Evolutionary conservation across 1,140 invertebrate genomes (phyloP).

Genomic region (Theocolax elegans): DNA sequence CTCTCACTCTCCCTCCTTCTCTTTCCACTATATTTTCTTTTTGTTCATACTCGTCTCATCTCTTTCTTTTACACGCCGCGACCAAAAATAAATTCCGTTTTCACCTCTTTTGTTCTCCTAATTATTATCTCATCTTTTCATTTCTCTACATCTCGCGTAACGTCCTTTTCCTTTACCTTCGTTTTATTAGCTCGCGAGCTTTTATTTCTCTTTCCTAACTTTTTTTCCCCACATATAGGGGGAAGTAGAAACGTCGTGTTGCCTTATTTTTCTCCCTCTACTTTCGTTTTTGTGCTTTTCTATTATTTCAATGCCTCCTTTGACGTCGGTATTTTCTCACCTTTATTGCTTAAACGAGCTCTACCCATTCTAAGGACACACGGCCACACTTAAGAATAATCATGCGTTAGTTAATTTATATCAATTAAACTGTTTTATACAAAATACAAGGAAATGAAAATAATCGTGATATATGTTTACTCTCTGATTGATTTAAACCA

Average conservation of each 20-base stretch:
- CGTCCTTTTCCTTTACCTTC: not conserved
- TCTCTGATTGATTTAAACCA: too few species aligned
- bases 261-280: not conserved
- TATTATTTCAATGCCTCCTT: not conserved
- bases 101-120: conserved; percentile 39
- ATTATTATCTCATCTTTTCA: conserved; percentile 39
- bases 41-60: not conserved
- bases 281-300: not conserved
- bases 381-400: too few species aligned
- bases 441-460: too few species aligned
- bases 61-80: not conserved
- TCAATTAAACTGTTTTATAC: too few species aligned
- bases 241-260: not conserved
- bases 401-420: too few species aligned
- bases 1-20: not conserved
- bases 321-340: not conserved
- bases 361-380: not conserved
- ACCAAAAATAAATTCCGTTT: not conserved
- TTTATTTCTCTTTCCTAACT: conserved; percentile 10
- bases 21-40: not conserved
- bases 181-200: conserved; percentile 21
- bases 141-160: conserved; percentile 4
- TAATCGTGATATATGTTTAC: too few species aligned
- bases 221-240: not conserved
- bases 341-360: not conserved